Evolutionary conservation across 92 coral and sea anemone species (phyloP), one percentile per base, ranked within the genome.

Genomic region (Zoanthus sociatus): DNA sequence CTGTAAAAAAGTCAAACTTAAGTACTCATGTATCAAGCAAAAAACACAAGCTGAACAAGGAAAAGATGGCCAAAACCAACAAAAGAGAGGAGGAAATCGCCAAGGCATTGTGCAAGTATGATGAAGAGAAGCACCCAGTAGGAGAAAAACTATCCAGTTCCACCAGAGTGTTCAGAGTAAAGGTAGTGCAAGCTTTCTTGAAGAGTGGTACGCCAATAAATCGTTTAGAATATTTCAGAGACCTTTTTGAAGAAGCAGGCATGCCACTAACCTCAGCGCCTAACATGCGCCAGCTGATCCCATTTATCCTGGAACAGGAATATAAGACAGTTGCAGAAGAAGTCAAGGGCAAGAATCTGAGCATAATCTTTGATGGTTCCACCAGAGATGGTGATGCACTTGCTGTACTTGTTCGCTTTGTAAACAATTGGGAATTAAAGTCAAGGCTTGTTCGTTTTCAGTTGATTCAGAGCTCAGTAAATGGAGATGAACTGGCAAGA

Each of bases 231-330:
- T 84, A 87, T 84, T 78, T 79, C 60, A 78, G 83, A 54, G 87
- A 78, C 63, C 50, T 85, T 32, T 90, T 85, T 81, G 66, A 90
- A 86, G 90, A 86, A 66, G 89, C 88, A 18, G 89, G 92, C 77
- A 68, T 84, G 78, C 72, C 89, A 32, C 89, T 90, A 13, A 89
- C 89, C 14, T 71, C 84, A 18, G 69, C 70, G 61, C 71, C 85
- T 55, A 70, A 84, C 82, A 84, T 90, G 92, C 79, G 89, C 60
- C 60, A 90, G 72, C 76, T 90, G 64, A 86, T 90, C 64, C 82
- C 89, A 50, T 90, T 90, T 74, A 90, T 90, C 73, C 90, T 84
- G 20, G 86, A 85, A 71, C 60, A 90, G 71, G 90, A 90, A 73
- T 53, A 78, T 78, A 74, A 73, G 45, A 26, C 86, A 54, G 81